Conservation (phyloP, 2,888 invertebrate genomes). For the Sclerodermus sp. region DNA sequence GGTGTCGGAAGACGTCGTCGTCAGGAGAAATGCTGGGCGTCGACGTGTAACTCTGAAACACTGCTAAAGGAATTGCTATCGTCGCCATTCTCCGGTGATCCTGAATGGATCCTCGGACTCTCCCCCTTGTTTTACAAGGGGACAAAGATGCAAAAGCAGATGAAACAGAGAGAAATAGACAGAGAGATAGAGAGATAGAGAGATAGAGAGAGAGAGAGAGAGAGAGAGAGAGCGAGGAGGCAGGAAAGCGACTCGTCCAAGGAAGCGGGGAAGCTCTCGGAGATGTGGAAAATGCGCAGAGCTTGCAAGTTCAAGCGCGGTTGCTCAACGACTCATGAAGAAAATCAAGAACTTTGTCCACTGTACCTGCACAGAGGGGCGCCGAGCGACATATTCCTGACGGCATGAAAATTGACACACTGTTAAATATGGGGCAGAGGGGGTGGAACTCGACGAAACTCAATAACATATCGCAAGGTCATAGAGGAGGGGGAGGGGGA, state of each 20-base stretch:
- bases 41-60: conserved; percentile 83
- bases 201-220: no score
- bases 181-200: no score
- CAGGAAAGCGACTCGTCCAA: no score
- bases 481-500: no score
- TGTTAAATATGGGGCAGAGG: background rate
- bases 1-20: conserved; percentile 87
- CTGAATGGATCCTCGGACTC: background rate
- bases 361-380: conserved; percentile 59
- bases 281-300: no score
- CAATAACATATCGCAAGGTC: background rate
- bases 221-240: no score
- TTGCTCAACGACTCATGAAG: no score
- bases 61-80: conserved; percentile 56
- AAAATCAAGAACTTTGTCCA: conserved; percentile 7
- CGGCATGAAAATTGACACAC: conserved; percentile 47
- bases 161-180: no score
- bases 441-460: background rate
- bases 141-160: no score
- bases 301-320: no score
- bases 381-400: conserved; percentile 60
- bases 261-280: no score
- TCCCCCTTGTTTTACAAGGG: no score
- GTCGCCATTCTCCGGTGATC: conserved; percentile 19
- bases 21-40: conserved; percentile 85